Percentiles rank a stretch among this genome's conserved stretches.
Evolutionary conservation across 1,140 invertebrate species (phyloP).

Genomic region (Aphelenchoides besseyi): DNA sequence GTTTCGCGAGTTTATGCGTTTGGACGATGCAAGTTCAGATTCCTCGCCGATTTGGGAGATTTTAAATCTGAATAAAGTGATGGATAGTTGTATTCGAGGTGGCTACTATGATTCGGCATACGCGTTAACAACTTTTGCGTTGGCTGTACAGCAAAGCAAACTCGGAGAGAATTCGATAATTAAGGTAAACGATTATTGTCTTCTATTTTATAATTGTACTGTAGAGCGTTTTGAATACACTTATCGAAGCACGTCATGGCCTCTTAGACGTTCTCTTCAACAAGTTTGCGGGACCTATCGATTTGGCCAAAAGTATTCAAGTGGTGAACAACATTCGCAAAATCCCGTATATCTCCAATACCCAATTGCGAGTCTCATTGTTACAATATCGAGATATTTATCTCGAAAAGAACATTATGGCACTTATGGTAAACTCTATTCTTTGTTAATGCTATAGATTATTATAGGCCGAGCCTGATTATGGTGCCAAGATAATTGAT

Average conservation of each 20-base stretch:
- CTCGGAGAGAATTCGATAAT: slow-evolving; percentile 46
- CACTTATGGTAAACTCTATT: slow-evolving; percentile 41
- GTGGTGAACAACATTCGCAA: slow-evolving; percentile 62
- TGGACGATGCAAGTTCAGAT: slow-evolving; percentile 36
- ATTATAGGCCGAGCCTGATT: slow-evolving; percentile 55
- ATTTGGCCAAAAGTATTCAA: slow-evolving; percentile 56
- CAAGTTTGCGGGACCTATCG: slow-evolving; percentile 57
- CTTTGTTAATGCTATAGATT: slow-evolving; percentile 11
- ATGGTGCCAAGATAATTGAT: slow-evolving; percentile 52
- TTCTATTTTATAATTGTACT: slow-evolving; percentile 16
- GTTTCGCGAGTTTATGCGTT: slow-evolving; percentile 24
- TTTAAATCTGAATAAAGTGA: slow-evolving; percentile 44
- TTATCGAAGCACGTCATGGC: slow-evolving; percentile 56
- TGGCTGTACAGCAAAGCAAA: slow-evolving; percentile 50
- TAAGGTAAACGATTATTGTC: slow-evolving; percentile 27
- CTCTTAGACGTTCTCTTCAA: slow-evolving; percentile 61
- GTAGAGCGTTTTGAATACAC: slow-evolving; percentile 47
- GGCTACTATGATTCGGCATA: slow-evolving; percentile 61
- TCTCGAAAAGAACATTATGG: slow-evolving; percentile 55
- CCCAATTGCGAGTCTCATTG: slow-evolving; percentile 57
- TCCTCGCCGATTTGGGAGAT: slow-evolving; percentile 41
- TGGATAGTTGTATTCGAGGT: slow-evolving; percentile 58
- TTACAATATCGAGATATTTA: slow-evolving; percentile 61
- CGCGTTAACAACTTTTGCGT: slow-evolving; percentile 58
- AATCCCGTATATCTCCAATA: slow-evolving; percentile 58